phyloP scores from a whole-genome alignment of 2,113 vertebrate species.

The Varanus komodoensis region DNA sequence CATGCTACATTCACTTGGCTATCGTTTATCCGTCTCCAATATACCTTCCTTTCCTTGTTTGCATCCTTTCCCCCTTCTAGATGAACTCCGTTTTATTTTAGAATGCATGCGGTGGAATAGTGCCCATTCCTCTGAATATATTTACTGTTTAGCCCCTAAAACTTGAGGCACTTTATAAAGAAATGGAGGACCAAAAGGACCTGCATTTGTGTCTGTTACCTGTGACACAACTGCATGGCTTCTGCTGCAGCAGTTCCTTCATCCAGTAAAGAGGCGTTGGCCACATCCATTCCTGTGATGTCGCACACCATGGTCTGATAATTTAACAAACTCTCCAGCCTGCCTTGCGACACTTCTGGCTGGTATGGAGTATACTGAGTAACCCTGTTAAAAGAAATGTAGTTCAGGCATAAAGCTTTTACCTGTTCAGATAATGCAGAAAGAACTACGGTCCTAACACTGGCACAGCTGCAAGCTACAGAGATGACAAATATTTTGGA shows the following conservation, averaged over 20 bases:
- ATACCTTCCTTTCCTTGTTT: not conserved
- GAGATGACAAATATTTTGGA: not conserved
- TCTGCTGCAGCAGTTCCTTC: constrained; percentile 97
- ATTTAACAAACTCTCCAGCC: constrained; percentile 95
- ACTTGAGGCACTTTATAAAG: not conserved
- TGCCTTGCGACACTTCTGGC: constrained; percentile 95
- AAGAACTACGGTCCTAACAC: not conserved
- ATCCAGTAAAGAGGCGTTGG: constrained; percentile 94
- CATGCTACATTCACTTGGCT: not conserved
- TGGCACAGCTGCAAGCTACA: not conserved
- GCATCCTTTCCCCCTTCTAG: not conserved
- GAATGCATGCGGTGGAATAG: not conserved
- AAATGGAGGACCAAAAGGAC: not conserved
- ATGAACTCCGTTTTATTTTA: not conserved
- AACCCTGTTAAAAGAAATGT: constrained; percentile 81
- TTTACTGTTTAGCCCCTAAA: not conserved
- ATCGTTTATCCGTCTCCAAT: not conserved
- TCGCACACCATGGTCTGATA: constrained; percentile 99
- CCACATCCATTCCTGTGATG: constrained; percentile 92
- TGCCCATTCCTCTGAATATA: not conserved
- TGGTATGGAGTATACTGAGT: constrained; percentile 99
- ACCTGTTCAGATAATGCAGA: not conserved
- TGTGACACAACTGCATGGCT: constrained; percentile 97
- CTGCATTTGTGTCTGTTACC: constrained; percentile 74
- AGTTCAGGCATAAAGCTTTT: not conserved